Evolutionary conservation across 2,888 invertebrate species (phyloP).

Genomic region (Cylindroiulus punctatus): DNA sequence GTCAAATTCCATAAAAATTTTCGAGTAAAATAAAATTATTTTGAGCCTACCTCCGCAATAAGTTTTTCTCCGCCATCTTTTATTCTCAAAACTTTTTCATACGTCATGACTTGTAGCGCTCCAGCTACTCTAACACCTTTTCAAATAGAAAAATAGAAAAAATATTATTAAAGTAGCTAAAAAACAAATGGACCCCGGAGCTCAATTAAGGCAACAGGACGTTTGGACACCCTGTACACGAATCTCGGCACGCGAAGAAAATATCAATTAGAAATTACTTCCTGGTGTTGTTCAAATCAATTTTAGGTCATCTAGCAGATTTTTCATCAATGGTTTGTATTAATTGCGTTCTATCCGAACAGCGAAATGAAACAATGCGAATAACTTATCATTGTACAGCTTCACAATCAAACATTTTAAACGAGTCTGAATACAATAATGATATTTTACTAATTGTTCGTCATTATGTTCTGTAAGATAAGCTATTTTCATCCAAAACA

Average conservation of each 20-base stretch:
- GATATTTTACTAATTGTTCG: not conserved
- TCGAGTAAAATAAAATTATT: not conserved
- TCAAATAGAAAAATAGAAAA: not conserved
- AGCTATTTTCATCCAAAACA: not conserved
- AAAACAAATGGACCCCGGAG: not conserved
- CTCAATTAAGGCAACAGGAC: not conserved
- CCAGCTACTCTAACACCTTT: constrained; percentile 52
- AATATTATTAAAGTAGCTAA: not conserved
- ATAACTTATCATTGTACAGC: not conserved
- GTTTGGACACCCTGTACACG: not conserved
- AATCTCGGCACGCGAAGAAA: not conserved
- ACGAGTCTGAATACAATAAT: not conserved
- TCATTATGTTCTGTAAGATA: not conserved
- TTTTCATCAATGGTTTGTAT: not conserved
- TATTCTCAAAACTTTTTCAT: constrained; percentile 54
- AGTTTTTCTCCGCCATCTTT: constrained; percentile 51
- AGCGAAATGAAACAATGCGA: not conserved
- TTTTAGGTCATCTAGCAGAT: not conserved
- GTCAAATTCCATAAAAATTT: not conserved
- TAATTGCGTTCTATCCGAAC: not conserved
- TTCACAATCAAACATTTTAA: not conserved
- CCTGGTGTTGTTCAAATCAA: not conserved
- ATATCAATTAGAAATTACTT: not conserved
- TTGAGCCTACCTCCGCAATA: constrained; percentile 52
- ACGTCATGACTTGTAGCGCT: constrained; percentile 55